Base-by-base conservation (phyloP, 2,888 invertebrate genomes). In the Meliscaeva auricollis region DNA sequence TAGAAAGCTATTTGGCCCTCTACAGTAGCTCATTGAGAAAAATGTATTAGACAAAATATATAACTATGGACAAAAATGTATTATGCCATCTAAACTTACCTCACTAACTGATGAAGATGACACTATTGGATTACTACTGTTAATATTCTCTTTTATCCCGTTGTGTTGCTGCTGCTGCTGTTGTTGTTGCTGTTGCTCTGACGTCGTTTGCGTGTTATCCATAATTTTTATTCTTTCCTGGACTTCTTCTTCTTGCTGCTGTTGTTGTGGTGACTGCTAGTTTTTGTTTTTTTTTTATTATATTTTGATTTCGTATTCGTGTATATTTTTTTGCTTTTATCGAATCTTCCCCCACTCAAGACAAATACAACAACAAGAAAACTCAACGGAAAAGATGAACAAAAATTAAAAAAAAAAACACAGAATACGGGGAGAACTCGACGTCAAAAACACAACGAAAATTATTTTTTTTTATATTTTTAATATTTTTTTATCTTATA, bases 101-200 rank as follows among this genome's bases (percentile, higher is more conserved):
- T 85, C 85, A 38, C 52, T 81, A 54, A 87, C 62, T 73, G 89
- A 75, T 88, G 89, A 66, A 69, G 88, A 38, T 88, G 89, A 84
- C 88, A 89, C 87, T 89, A 90, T 89, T 89, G 90, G 90, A 89
- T 89, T 90, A 89, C 90, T 91, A 89, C 89, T 91, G 88, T 89
- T 91, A 73, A 72, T 85, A 89, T 90, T 91, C 88, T 91, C 92
- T 89, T 89, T 91, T 81, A 91, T 90, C 87, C 91, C 91, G 89
- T 91, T 91, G 89, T 83, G 79, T 76, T 87, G 87, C 90, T 88
- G 91, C 88, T 81, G 89, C 38, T 38, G 38, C 84, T 88, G 44
- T 30, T 88, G 91, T 88, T 81, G 89, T 87, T 88, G 89, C 87
- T 89, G 84, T 83, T 88, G 88, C 79, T 88, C 85, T 88, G 78